phyloP scores from a whole-genome alignment of 2,113 vertebrate genomes.

The Tragelaphus buxtoni region DNA sequence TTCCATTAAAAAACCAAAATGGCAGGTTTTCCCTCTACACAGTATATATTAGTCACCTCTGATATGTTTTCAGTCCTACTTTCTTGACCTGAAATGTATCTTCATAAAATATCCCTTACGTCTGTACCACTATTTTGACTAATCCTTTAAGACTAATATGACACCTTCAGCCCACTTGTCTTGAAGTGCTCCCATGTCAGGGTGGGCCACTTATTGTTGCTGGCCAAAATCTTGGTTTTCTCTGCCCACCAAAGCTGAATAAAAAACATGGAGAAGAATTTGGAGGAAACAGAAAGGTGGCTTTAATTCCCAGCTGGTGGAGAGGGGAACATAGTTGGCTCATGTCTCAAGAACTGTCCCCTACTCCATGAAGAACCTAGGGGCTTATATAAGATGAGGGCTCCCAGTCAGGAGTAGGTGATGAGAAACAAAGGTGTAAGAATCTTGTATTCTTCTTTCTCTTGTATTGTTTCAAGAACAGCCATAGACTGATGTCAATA shows the following conservation, averaged over 20 bases:
- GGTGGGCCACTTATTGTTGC: neutral
- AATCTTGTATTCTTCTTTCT: neutral
- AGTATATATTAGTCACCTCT: neutral
- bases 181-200: neutral
- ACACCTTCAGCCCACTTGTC: neutral
- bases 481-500: neutral
- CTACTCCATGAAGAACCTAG: neutral
- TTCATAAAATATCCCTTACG: neutral
- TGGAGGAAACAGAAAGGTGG: neutral
- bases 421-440: neutral
- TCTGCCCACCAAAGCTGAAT: neutral
- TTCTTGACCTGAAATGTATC: neutral
- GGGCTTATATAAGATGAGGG: neutral
- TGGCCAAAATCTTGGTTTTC: neutral
- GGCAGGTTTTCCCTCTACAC: neutral
- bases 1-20: neutral
- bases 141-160: neutral
- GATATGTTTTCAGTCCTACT: neutral
- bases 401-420: neutral
- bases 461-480: neutral
- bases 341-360: neutral
- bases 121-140: neutral
- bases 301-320: neutral
- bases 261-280: neutral
- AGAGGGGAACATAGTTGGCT: neutral